A percentile compares a stretch with the other conserved stretches of the same genome.
These are phyloP conservation scores for Microcebus tavaratra DNA, from an alignment of 2,113 vertebrate species.

Conservation along the genomic window DNA sequence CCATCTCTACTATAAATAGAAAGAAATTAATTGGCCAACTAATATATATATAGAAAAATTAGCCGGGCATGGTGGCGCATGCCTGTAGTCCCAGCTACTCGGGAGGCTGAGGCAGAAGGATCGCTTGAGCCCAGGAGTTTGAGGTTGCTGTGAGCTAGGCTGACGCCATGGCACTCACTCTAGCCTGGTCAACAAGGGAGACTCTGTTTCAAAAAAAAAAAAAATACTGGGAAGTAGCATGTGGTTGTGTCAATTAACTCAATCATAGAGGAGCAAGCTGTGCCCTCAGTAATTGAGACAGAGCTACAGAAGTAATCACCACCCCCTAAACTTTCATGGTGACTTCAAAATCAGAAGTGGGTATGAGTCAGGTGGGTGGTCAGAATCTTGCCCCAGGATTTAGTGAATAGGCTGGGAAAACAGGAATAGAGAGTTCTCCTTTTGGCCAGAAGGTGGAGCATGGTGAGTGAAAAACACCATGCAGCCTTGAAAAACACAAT, in stretches of 20 bases:
- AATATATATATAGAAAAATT: too few species aligned
- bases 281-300: neutral
- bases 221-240: neutral
- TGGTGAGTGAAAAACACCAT: neutral
- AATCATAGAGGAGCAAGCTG: neutral
- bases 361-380: neutral
- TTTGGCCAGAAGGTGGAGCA: slow-evolving; percentile 44
- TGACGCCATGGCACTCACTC: too few species aligned
- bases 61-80: too few species aligned
- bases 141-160: too few species aligned
- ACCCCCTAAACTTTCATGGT: neutral
- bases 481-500: neutral
- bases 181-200: too few species aligned
- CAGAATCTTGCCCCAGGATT: neutral
- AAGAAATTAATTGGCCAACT: too few species aligned
- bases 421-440: neutral
- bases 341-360: neutral
- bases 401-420: neutral
- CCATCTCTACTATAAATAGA: too few species aligned
- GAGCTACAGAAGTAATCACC: neutral
- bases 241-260: neutral
- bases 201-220: too few species aligned
- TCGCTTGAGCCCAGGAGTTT: too few species aligned
- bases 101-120: too few species aligned
- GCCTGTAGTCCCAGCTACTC: too few species aligned